Percentiles rank a stretch among this genome's conserved stretches.
Conservation (phyloP, 2,797 vertebrate genomes). For the Lophius americanus region DNA sequence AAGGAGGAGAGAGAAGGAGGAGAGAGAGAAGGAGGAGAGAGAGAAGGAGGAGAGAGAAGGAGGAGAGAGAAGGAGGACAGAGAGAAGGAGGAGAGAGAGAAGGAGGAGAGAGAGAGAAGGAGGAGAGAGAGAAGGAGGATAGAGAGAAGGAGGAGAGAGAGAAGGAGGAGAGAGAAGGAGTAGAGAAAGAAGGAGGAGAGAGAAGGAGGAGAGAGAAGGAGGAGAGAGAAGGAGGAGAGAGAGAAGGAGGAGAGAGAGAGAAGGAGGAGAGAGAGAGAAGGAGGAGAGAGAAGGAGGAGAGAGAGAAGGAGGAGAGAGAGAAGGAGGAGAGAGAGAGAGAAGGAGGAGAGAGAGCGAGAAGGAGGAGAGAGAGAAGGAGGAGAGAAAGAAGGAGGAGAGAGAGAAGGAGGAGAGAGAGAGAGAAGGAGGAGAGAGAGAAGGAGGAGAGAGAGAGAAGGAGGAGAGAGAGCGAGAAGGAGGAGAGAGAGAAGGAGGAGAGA, state of each 20-base stretch:
- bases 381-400: conserved; percentile 61
- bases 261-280: conserved; percentile 59
- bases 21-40: conserved; percentile 13
- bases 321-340: conserved; percentile 59
- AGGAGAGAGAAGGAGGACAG: too few species aligned
- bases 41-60: conserved; percentile 53
- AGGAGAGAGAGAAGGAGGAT: conserved; percentile 19
- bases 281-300: too few species aligned
- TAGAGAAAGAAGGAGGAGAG: too few species aligned
- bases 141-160: conserved; percentile 50
- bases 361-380: too few species aligned
- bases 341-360: conserved; percentile 27
- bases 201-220: conserved; percentile 62
- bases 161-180: conserved; percentile 4
- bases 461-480: too few species aligned
- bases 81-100: too few species aligned
- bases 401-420: conserved; percentile 21
- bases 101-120: conserved; percentile 56
- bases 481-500: too few species aligned
- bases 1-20: conserved; percentile 58
- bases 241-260: too few species aligned
- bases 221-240: conserved; percentile 25
- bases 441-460: conserved; percentile 61
- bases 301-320: too few species aligned
- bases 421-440: too few species aligned